Evolutionary conservation across 1,140 invertebrate species (phyloP).

Genomic region (Drosophila parabipectinata): DNA sequence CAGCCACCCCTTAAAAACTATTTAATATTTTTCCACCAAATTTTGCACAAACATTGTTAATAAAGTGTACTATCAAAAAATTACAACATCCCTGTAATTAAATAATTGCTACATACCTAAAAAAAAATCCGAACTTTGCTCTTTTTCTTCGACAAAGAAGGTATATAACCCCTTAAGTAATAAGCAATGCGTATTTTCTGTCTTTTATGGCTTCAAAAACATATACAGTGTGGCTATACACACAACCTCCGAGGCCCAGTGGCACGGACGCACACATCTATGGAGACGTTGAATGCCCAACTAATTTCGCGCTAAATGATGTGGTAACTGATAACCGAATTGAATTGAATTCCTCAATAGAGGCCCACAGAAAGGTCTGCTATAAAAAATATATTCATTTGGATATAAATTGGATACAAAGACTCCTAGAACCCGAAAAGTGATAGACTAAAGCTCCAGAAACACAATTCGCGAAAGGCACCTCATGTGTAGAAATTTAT

Average conservation of each 20-base stretch:
- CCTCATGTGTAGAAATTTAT: neutral
- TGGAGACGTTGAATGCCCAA: constrained; percentile 62
- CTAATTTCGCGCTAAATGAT: constrained; percentile 65
- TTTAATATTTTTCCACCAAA: too few species aligned
- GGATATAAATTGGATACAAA: neutral
- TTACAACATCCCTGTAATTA: too few species aligned
- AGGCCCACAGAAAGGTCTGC: neutral
- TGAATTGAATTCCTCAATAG: constrained; percentile 37
- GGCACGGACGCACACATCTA: neutral
- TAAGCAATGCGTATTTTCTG: constrained; percentile 20
- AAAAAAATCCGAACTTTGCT: too few species aligned
- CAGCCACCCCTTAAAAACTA: too few species aligned
- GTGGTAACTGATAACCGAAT: constrained; percentile 18
- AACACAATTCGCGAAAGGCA: neutral
- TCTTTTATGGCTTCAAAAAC: constrained; percentile 37
- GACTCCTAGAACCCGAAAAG: neutral
- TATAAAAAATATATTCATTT: neutral
- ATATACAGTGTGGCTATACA: constrained; percentile 7
- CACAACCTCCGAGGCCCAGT: neutral
- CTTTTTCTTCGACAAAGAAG: too few species aligned
- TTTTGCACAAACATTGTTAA: too few species aligned
- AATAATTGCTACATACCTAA: too few species aligned
- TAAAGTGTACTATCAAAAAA: too few species aligned
- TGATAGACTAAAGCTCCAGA: neutral
- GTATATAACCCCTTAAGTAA: too few species aligned